Evolutionary conservation across 2,888 invertebrate species (phyloP).

Genomic region (Scaptomyza caliginosa): DNA sequence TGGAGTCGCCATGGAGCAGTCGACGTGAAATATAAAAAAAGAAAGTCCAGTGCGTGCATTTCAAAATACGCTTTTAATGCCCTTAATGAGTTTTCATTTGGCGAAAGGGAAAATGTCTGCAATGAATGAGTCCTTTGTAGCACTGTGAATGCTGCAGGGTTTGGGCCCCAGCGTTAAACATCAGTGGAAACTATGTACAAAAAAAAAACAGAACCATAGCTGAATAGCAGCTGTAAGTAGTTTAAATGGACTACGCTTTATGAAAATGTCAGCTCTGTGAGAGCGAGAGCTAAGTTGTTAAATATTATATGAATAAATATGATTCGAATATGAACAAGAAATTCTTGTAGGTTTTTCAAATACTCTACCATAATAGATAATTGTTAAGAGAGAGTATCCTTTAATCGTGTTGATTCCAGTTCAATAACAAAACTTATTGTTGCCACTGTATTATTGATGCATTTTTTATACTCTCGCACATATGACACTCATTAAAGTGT

Average conservation of each 20-base stretch:
- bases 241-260: conserved; percentile 6
- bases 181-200: conserved; percentile 28
- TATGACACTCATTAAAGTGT: conserved; percentile 67
- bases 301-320: neutral
- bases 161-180: conserved; percentile 11
- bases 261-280: neutral
- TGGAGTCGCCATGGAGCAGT: conserved; percentile 61
- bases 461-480: conserved; percentile 33
- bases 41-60: conserved; percentile 47
- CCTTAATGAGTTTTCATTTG: conserved; percentile 67
- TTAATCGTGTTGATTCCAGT: neutral
- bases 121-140: conserved; percentile 26
- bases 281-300: too few relatives aligned
- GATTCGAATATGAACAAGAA: too few relatives aligned
- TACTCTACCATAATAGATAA: too few relatives aligned
- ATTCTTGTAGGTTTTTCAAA: too few relatives aligned
- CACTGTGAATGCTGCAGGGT: neutral
- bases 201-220: neutral
- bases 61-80: conserved; percentile 69
- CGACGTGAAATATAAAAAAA: conserved; percentile 8
- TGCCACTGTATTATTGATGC: neutral
- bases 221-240: conserved; percentile 15
- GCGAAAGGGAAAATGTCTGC: conserved; percentile 27
- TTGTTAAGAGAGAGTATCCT: too few relatives aligned
- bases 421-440: neutral